Evolutionary conservation across 2,888 invertebrate species (phyloP), one percentile per base, ranked within the genome.

Genomic region (Leptopilina drosophilae): DNA sequence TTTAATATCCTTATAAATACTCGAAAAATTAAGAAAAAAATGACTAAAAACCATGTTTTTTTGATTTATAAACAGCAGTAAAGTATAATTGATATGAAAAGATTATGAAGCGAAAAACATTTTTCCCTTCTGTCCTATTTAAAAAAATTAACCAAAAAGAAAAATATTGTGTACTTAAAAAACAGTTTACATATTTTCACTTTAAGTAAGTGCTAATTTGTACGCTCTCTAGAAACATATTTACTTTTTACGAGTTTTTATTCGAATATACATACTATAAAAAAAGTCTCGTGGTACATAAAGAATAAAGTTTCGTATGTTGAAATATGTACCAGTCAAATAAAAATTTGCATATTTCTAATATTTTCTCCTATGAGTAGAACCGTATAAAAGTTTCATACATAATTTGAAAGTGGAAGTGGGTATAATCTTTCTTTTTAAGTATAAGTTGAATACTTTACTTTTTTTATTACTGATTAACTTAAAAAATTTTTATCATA

Each of bases 271-370:
- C 8, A 42, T 8, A 42, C 42, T 42, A 42, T 42, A 20, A 62
- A 62, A 62, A 62, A 20, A 62, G 15, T 62, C 62, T 62, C 62
- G 7, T 42, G 42, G 42, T 62, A 20, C 1, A 62, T 62, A 62
- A 62, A 62, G 62, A 62, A 62, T 20, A n/a, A 62, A 62, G 62
- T 62, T 62, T 62, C 49, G 49, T 62, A 5, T 62, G 62, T 62
- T 62, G 62, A 62, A 62, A 62, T 62, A 62, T 62, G 62, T 62
- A 62, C 62, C 20, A 62, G 15, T 62, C 62, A 62, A 62, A 62
- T 62, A 62, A 62, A 62, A 62, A 62, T 62, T 62, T 62, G 62
- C 62, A 62, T 62, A 62, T 62, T 62, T 62, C 62, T 62, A 62
- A 62, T 62, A 62, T 62, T 62, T 62, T 62, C 62, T 62, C 62